Percentiles rank a stretch among this genome's conserved stretches.
Evolutionary conservation across 1,140 invertebrate species (phyloP).

Genomic region (Drosophila tsacasi): DNA sequence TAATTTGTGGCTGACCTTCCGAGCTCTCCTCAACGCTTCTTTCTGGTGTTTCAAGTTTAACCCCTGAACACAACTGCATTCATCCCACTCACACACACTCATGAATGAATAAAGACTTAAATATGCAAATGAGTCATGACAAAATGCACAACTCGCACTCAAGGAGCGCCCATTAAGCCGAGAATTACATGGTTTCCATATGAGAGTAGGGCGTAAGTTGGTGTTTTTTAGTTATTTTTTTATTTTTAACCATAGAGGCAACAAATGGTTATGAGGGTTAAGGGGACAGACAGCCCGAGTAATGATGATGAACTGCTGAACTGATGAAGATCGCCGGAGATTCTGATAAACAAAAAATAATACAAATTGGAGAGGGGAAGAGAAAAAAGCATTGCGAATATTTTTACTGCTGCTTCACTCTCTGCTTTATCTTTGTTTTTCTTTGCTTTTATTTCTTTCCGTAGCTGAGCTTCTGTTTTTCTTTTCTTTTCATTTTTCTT

Average conservation of each 20-base stretch:
- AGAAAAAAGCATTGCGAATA: constrained; percentile 8
- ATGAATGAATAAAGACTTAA: constrained; percentile 13
- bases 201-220: constrained; percentile 10
- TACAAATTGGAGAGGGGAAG: neutral
- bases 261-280: constrained; percentile 14
- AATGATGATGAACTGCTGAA: constrained; percentile 14
- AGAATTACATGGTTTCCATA: constrained; percentile 13
- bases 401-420: constrained; percentile 19
- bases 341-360: constrained; percentile 24
- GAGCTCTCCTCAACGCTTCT: neutral
- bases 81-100: constrained; percentile 10
- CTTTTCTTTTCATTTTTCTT: neutral
- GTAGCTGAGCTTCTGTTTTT: neutral
- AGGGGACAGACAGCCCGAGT: constrained; percentile 3
- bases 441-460: neutral
- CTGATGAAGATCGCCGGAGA: constrained; percentile 25
- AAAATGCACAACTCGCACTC: constrained; percentile 49
- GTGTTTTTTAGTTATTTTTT: constrained; percentile 4
- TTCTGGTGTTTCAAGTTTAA: constrained; percentile 21
- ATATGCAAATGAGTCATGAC: constrained; percentile 63
- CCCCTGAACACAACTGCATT: constrained; percentile 35
- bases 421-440: constrained; percentile 18
- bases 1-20: constrained; percentile 23
- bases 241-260: constrained; percentile 1
- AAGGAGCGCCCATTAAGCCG: constrained; percentile 40